Evolutionary conservation across 1,140 invertebrate species (phyloP).

Genomic region (Chrysoperla carnea): DNA sequence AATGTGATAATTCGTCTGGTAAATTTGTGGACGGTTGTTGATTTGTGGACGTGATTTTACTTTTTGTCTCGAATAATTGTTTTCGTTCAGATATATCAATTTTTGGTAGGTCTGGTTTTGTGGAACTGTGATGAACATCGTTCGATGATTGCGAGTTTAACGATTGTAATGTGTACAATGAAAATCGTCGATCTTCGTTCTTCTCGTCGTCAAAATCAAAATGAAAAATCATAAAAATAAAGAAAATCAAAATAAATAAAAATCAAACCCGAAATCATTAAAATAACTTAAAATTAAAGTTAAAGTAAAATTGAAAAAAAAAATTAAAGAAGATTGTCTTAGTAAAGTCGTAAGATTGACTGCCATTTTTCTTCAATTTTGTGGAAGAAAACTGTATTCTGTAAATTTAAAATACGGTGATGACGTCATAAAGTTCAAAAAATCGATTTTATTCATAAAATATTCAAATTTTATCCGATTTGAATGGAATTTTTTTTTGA

Average conservation of each 20-base stretch:
- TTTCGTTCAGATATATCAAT: slow-evolving; percentile 65
- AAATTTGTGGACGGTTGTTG: slow-evolving; percentile 20
- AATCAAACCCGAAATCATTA: not conserved
- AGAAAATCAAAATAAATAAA: not conserved
- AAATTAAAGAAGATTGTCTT: no score
- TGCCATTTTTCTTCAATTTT: no score
- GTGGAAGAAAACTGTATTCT: no score
- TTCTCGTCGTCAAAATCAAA: slow-evolving; percentile 7
- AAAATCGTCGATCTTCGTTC: not conserved
- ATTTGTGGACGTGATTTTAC: slow-evolving; percentile 15
- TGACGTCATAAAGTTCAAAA: no score
- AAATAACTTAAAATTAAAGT: not conserved
- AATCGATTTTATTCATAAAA: no score
- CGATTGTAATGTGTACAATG: not conserved
- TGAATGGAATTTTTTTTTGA: no score
- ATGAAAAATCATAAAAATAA: not conserved
- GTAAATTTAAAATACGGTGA: no score
- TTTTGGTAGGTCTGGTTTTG: slow-evolving; percentile 46
- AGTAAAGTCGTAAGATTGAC: no score
- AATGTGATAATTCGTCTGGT: slow-evolving; percentile 37
- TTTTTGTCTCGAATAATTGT: slow-evolving; percentile 59
- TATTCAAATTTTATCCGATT: no score
- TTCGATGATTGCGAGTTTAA: slow-evolving; percentile 4
- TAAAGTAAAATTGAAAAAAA: no score
- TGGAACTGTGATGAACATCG: slow-evolving; percentile 11